phyloP scores from a whole-genome alignment of 2,888 invertebrate species.

The Tipula confusa region DNA sequence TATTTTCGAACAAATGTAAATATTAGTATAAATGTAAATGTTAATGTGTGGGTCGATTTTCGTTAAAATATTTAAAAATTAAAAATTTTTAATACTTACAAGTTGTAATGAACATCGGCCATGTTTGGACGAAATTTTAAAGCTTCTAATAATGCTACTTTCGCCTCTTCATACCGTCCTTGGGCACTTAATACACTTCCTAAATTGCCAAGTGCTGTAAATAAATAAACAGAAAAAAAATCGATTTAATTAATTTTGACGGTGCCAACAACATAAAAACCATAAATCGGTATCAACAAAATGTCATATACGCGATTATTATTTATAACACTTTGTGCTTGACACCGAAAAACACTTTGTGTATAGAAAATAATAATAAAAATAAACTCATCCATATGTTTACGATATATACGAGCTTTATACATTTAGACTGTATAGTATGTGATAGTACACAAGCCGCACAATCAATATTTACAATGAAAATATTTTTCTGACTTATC shows the following conservation, averaged over 20 bases:
- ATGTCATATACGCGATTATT: background rate
- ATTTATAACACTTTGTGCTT: background rate
- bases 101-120: slow-evolving; percentile 98
- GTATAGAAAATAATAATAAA: background rate
- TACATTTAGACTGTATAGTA: background rate
- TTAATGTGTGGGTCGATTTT: too few species aligned
- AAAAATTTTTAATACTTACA: slow-evolving; percentile 65
- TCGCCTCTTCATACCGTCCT: slow-evolving; percentile 82
- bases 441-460: background rate
- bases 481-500: background rate
- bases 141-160: slow-evolving; percentile 85
- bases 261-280: background rate
- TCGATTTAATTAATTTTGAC: background rate
- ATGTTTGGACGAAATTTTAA: slow-evolving; percentile 89
- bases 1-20: background rate
- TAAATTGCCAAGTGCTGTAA: slow-evolving; percentile 90
- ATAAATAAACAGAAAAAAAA: slow-evolving; percentile 39
- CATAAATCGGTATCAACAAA: background rate
- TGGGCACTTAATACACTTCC: slow-evolving; percentile 91
- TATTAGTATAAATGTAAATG: too few species aligned
- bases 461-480: background rate
- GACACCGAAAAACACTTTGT: background rate
- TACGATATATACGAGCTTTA: too few species aligned
- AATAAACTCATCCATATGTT: background rate
- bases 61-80: background rate